Conservation (phyloP, 2,113 vertebrate species). For the Engraulis encrasicolus region DNA sequence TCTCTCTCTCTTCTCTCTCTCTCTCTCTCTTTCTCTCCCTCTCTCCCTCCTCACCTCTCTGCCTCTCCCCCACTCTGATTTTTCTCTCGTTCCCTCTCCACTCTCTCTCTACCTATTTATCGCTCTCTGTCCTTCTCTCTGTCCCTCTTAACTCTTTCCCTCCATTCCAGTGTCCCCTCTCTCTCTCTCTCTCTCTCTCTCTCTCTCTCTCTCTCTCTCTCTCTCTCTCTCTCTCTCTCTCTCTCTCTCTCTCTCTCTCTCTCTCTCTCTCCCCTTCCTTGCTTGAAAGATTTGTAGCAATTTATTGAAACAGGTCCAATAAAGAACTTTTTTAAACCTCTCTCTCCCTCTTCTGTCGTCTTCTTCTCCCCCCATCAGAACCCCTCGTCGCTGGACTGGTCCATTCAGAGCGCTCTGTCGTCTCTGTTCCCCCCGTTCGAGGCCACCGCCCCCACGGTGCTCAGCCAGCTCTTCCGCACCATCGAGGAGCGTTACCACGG, state of each 20-base stretch:
- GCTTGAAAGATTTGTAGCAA: too few relatives aligned
- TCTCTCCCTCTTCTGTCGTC: background rate
- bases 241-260: slow-evolving; percentile 10
- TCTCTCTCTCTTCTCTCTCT: background rate
- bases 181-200: background rate
- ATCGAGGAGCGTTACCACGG: slow-evolving; percentile 87
- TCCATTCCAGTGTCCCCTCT: background rate
- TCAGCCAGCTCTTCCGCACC: slow-evolving; percentile 90
- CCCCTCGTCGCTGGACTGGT: slow-evolving; percentile 82
- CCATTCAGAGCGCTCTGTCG: slow-evolving; percentile 86
- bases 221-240: background rate
- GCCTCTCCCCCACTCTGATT: too few relatives aligned
- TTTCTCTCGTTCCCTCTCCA: too few relatives aligned
- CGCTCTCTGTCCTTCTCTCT: too few relatives aligned
- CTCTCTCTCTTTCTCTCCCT: background rate
- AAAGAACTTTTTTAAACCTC: too few relatives aligned
- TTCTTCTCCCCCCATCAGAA: slow-evolving; percentile 71
- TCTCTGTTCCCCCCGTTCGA: slow-evolving; percentile 91
- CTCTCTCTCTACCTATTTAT: too few relatives aligned
- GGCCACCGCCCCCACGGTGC: slow-evolving; percentile 85
- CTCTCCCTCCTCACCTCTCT: background rate
- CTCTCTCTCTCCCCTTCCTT: too few relatives aligned
- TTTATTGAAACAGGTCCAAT: too few relatives aligned
- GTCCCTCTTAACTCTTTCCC: too few relatives aligned
- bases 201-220: background rate